Evolutionary conservation across 2,888 invertebrate species (phyloP).

Genomic region (Netelia virgata): DNA sequence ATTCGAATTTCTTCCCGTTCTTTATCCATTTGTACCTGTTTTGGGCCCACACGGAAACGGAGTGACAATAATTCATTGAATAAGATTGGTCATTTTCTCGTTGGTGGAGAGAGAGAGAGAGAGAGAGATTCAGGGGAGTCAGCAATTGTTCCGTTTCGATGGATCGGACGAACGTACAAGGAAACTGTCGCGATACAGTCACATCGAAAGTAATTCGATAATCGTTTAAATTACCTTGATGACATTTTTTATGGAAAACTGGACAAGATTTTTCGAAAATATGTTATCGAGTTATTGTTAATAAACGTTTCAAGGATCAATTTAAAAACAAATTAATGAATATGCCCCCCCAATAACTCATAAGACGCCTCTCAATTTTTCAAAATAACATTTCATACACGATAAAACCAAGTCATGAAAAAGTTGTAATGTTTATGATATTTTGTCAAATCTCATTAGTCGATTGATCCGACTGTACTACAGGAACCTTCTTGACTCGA

Average conservation of each 20-base stretch:
- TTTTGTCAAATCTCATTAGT: conserved; percentile 7
- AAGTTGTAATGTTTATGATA: background rate
- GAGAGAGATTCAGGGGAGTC: background rate
- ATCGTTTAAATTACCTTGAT: too few species aligned
- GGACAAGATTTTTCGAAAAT: too few species aligned
- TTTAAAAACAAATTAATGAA: too few species aligned
- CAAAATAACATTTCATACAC: background rate
- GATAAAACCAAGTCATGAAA: background rate
- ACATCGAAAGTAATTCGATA: background rate
- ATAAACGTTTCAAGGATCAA: too few species aligned
- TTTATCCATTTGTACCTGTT: conserved; percentile 96
- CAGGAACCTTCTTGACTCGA: conserved; percentile 49
- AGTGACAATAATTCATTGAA: conserved; percentile 8
- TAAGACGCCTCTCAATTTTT: background rate
- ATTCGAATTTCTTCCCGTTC: conserved; percentile 97
- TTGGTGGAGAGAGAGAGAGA: background rate
- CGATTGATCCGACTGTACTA: conserved; percentile 38
- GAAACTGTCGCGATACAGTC: background rate
- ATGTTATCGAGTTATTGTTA: too few species aligned
- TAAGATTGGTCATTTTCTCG: conserved; percentile 24
- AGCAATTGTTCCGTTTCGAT: conserved; percentile 15
- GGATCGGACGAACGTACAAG: conserved; percentile 13
- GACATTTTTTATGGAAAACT: too few species aligned
- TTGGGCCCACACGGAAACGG: background rate
- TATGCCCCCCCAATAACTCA: too few species aligned